Base-by-base conservation (phyloP, 2,888 invertebrate genomes). In the Acrobasis consociella region DNA sequence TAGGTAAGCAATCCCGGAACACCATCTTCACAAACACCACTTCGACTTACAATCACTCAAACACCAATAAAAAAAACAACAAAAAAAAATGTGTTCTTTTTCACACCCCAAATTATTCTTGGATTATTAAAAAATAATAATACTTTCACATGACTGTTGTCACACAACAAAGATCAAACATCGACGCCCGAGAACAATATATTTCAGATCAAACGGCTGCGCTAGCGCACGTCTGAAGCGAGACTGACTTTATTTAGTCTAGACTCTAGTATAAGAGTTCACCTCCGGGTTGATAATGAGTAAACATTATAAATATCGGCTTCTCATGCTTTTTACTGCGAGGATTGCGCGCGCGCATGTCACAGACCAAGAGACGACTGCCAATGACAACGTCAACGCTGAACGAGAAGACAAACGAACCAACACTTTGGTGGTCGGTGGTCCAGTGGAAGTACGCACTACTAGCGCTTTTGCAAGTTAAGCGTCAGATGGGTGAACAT, bases 1-100 rank as follows among this genome's bases (percentile, higher is more conserved):
- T 78, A 9, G 80, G 80, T 31, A 76, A 89, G 68, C 91, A 91
- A 66, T 91, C 90, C 63, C 84, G 87, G 67, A 91, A 89, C 67
- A 89, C 89, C 90, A 90, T 90, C 67, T 65, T 71, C 62, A 65
- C 63, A 58, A 65, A 11, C 50, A 63, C 56, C 16, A 49, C 60
- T 64, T 15, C 31, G 39, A 46, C n/a, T 7, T n/a, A n/a, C 46
- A 13, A 13, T 46, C 46, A 46, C 46, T 13, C 5, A n/a, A n/a
- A 46, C 11, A 46, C 13, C 11, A 46, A n/a, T 46, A 2, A 46
- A 13, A 11, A 46, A 46, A 31, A 31, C 2, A 5, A 31, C 0
- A 2, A 0, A 0, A 31, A 31, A 31, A 5, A 31, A 5, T 31
- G 31, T 31, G 31, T 7, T 31, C 0, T 7, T 31, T 22, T 22